Evolutionary conservation across 2,888 invertebrate species (phyloP), one percentile per base, ranked within the genome.

Genomic region (Athetis lepigone): DNA sequence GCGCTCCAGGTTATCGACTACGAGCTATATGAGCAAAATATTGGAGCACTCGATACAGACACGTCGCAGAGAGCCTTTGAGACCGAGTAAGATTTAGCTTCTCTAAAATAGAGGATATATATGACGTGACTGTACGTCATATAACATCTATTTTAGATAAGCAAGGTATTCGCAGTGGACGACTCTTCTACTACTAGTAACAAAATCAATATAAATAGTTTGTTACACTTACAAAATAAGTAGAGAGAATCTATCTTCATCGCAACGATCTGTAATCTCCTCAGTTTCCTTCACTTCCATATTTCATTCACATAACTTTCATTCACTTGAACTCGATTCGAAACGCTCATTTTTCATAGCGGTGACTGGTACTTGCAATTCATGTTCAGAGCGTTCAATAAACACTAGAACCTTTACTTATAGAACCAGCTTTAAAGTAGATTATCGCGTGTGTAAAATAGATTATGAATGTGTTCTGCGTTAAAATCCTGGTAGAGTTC

Each of bases 221-320:
- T 65, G 33, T 27, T 33, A 50, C 25, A 33, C 11, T 29, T 47
- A 43, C 7, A 13, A 42, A 51, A 47, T 55, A 51, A 61, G 36
- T 9, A 29, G n/a, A 45, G 16, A 37, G 39, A 37, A 74, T 58
- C 39, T 57, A 52, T 72, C 60, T 42, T 66, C 52, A 54, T 49
- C 57, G 16, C 23, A 4, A 29, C 33, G 56, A 74, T 54, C 52
- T 65, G 40, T 65, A 59, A 72, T 65, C 58, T 75, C 49, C 40
- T 60, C 45, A 45, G 56, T 27, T 63, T 62, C 50, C 33, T 69
- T 29, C 63, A 39, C 74, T 69, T 40, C 58, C 58, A 72, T 72
- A 72, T 72, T 72, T 72, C 70, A 72, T 69, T 54, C 69, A 46
- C 50, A 74, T 58, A 73, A 72, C 63, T 69, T 72, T 74, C 74